These are phyloP conservation scores for Meles meles DNA, from an alignment of 2,113 vertebrate genomes.

Conservation along the genomic window DNA sequence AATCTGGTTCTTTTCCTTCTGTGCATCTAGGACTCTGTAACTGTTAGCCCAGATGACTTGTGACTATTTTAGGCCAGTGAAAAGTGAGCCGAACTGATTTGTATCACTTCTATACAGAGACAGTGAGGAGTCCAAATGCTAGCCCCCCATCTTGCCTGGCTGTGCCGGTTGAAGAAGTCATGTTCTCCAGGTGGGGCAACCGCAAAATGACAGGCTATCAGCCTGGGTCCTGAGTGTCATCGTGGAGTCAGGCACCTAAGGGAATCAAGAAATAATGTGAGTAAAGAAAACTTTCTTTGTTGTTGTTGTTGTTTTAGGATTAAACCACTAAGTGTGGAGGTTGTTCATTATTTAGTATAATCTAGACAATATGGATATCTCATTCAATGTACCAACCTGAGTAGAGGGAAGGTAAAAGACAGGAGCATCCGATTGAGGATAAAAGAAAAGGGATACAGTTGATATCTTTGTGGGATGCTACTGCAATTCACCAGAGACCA, in stretches of 20 bases:
- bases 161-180: background rate
- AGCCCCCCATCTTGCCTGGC: background rate
- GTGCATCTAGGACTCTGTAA: background rate
- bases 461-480: background rate
- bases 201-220: background rate
- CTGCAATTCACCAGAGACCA: background rate
- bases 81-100: background rate
- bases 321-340: background rate
- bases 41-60: background rate
- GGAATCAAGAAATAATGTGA: background rate
- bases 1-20: background rate
- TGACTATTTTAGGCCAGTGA: background rate
- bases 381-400: background rate
- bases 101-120: background rate
- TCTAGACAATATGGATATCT: background rate
- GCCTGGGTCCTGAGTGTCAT: background rate
- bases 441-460: background rate
- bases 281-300: background rate
- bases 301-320: background rate
- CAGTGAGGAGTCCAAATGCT: background rate
- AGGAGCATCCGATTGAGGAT: background rate
- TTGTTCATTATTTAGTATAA: background rate
- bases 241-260: background rate
- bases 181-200: background rate
- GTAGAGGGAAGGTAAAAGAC: background rate